Percentiles rank a stretch among this genome's conserved stretches.
Evolutionary conservation across 2,888 invertebrate genomes (phyloP).

Genomic region (Metalampra italica): DNA sequence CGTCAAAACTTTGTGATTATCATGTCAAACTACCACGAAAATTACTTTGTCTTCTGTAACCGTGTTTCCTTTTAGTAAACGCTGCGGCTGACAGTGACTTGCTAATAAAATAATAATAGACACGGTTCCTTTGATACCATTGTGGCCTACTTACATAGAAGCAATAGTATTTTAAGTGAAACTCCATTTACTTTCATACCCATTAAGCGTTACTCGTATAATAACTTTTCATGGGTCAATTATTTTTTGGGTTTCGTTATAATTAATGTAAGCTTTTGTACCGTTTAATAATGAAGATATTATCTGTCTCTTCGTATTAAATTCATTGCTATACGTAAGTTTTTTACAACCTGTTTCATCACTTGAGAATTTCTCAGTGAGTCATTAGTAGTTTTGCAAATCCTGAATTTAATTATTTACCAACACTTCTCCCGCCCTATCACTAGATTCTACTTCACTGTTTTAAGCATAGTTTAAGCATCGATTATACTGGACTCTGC

Average conservation of each 20-base stretch:
- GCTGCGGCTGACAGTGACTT: neutral
- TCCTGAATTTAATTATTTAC: too few species aligned
- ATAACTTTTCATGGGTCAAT: neutral
- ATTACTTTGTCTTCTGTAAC: neutral
- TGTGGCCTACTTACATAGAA: conserved; percentile 2
- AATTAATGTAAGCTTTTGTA: neutral
- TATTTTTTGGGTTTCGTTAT: neutral
- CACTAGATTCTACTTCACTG: too few species aligned
- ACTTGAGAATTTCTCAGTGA: too few species aligned
- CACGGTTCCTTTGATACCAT: neutral
- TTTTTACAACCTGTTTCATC: too few species aligned
- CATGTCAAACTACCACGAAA: neutral
- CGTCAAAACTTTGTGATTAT: neutral
- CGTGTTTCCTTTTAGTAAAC: neutral
- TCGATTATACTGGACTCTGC: too few species aligned
- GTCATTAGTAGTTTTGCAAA: too few species aligned
- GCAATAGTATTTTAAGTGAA: conserved; percentile 10
- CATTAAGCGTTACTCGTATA: conserved; percentile 9
- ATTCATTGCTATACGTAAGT: too few species aligned
- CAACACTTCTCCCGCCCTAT: too few species aligned
- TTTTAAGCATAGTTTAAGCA: too few species aligned
- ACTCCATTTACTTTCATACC: conserved; percentile 8
- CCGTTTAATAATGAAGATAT: too few species aligned
- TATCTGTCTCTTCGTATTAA: too few species aligned
- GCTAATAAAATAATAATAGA: conserved; percentile 6